These are phyloP conservation scores for Labia minor DNA, from an alignment of 2,888 invertebrate genomes.

Conservation along the genomic window DNA sequence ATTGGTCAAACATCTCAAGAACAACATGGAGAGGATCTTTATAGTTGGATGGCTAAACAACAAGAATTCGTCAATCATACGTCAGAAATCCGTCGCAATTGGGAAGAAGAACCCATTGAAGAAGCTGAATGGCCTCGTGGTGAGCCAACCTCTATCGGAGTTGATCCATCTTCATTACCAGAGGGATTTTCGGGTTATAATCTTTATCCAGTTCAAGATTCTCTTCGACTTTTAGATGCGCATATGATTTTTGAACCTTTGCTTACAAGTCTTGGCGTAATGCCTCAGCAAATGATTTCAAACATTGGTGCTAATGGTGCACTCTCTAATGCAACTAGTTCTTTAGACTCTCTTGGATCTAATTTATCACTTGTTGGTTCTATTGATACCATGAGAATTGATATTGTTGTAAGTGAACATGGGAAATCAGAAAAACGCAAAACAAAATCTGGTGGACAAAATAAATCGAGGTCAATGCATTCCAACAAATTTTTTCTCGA, in stretches of 20 bases:
- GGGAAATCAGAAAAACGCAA: constrained; percentile 40
- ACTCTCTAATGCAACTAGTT: constrained; percentile 29
- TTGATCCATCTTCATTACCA: constrained; percentile 41
- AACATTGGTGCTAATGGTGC: constrained; percentile 25
- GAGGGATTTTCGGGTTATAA: constrained; percentile 43
- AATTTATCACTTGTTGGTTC: constrained; percentile 72
- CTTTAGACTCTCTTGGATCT: constrained; percentile 78
- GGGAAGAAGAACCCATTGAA: constrained; percentile 18
- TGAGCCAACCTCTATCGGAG: constrained; percentile 31
- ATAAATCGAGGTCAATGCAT: constrained; percentile 18
- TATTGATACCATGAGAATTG: constrained; percentile 79
- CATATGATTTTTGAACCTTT: constrained; percentile 90
- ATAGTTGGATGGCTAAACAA: constrained; percentile 94
- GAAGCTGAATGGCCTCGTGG: neutral
- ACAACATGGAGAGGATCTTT: constrained; percentile 63
- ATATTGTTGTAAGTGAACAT: constrained; percentile 87
- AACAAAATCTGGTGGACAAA: constrained; percentile 15
- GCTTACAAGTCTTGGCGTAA: constrained; percentile 77
- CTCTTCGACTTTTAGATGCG: constrained; percentile 76
- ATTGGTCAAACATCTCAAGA: constrained; percentile 16
- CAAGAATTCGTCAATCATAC: constrained; percentile 44
- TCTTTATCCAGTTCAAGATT: constrained; percentile 68
- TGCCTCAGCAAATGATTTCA: constrained; percentile 68
- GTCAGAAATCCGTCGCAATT: neutral
- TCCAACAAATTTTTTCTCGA: constrained; percentile 42